Conservation (phyloP, 2,113 vertebrate species). For the Laticauda laticaudata region DNA sequence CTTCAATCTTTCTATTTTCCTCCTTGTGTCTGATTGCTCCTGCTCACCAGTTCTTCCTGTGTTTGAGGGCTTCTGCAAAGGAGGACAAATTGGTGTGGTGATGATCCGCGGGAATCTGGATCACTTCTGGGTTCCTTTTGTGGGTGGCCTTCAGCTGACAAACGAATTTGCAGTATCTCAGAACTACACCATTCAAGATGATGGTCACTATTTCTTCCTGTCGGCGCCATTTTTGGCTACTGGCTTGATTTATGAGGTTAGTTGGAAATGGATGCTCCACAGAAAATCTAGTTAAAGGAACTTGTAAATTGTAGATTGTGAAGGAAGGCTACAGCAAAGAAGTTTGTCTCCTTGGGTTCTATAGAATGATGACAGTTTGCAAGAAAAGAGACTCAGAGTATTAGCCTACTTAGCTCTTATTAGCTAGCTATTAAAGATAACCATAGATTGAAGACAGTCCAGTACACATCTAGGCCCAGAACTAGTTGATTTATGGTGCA, state of each 20-base stretch:
- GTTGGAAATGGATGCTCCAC: background rate
- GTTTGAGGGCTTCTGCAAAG: background rate
- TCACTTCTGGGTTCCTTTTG: slow-evolving; percentile 30
- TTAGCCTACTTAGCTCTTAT: background rate
- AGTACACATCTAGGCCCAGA: background rate
- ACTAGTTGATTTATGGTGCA: background rate
- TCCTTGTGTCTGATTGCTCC: background rate
- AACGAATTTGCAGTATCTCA: background rate
- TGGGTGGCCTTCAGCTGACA: slow-evolving; percentile 14
- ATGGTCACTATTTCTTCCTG: background rate
- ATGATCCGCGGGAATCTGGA: slow-evolving; percentile 25
- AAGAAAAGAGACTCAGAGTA: background rate
- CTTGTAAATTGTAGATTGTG: background rate
- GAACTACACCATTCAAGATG: background rate
- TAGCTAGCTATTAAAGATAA: background rate
- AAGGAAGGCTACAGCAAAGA: background rate
- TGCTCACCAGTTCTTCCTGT: background rate
- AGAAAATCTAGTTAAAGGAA: background rate
- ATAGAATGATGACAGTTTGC: background rate
- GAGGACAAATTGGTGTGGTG: background rate
- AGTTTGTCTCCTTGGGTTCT: background rate
- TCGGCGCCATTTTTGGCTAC: slow-evolving; percentile 22
- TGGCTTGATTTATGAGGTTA: slow-evolving; percentile 40
- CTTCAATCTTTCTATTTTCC: background rate
- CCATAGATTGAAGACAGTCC: background rate